These are phyloP conservation scores for Lasioglossum malachurum DNA, from an alignment of 2,888 invertebrate genomes.

Conservation along the genomic window DNA sequence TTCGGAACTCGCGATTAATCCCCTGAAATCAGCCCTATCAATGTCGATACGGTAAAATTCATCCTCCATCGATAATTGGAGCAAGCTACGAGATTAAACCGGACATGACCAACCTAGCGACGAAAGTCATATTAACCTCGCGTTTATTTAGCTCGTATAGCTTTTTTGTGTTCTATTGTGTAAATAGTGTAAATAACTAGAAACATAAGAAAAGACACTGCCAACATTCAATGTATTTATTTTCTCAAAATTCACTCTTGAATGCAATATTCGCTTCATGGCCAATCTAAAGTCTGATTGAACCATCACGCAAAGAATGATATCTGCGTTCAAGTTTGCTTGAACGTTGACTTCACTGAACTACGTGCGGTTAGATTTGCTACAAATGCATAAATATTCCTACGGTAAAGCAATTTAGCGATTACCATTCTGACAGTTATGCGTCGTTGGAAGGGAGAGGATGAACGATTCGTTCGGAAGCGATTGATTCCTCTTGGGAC, in stretches of 20 bases:
- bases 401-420: not conserved
- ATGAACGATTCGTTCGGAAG: not conserved
- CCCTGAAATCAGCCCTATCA: slow-evolving; percentile 61
- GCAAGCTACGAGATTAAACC: slow-evolving; percentile 50
- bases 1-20: slow-evolving; percentile 35
- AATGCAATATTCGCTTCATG: too few species aligned
- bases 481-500: slow-evolving; percentile 18
- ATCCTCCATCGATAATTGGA: slow-evolving; percentile 63
- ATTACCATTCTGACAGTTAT: not conserved
- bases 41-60: slow-evolving; percentile 65
- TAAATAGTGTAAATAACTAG: too few species aligned
- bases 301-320: not conserved
- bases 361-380: not conserved
- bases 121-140: not conserved
- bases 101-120: slow-evolving; percentile 36
- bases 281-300: not conserved
- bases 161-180: too few species aligned
- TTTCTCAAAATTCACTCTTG: too few species aligned
- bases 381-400: not conserved
- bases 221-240: too few species aligned
- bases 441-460: not conserved
- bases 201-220: too few species aligned
- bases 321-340: too few species aligned
- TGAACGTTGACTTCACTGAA: not conserved
- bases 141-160: too few species aligned